A percentile compares a stretch with the other conserved stretches of the same genome.
phyloP scores from a whole-genome alignment of 92 coral and sea anemone genomes.

The Meandrina meandrites region DNA sequence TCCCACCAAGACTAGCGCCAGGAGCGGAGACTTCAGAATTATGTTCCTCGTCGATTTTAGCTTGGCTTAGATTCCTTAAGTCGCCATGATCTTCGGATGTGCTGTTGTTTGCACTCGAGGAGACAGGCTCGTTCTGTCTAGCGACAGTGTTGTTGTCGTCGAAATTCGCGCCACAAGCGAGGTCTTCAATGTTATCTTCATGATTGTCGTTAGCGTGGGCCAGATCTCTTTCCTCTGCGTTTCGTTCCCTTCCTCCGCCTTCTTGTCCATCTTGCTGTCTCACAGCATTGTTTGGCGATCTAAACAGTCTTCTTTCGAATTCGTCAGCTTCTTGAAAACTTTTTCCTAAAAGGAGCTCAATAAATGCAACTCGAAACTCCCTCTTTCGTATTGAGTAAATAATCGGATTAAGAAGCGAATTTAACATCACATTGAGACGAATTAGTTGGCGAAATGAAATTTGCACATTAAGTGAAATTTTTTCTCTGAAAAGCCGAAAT shows the following conservation, averaged over 20 bases:
- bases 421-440: neutral
- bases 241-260: too few species aligned
- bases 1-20: too few species aligned
- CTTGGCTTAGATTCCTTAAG: too few species aligned
- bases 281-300: too few species aligned
- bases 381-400: neutral
- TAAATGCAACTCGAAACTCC: neutral
- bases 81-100: too few species aligned
- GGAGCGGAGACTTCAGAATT: too few species aligned
- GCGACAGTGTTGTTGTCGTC: neutral
- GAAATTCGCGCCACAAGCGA: neutral
- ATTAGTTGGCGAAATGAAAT: neutral
- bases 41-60: too few species aligned
- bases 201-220: neutral
- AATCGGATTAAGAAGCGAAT: neutral
- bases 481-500: neutral
- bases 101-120: neutral
- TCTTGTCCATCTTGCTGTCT: too few species aligned
- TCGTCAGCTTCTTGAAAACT: neutral
- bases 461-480: neutral
- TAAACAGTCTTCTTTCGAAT: too few species aligned
- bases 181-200: neutral
- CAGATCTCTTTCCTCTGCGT: too few species aligned
- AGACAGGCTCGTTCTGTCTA: neutral
- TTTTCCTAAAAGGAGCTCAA: neutral